Conservation (phyloP, 2,113 vertebrate species). For the Pseudorectes ferrugineus region DNA sequence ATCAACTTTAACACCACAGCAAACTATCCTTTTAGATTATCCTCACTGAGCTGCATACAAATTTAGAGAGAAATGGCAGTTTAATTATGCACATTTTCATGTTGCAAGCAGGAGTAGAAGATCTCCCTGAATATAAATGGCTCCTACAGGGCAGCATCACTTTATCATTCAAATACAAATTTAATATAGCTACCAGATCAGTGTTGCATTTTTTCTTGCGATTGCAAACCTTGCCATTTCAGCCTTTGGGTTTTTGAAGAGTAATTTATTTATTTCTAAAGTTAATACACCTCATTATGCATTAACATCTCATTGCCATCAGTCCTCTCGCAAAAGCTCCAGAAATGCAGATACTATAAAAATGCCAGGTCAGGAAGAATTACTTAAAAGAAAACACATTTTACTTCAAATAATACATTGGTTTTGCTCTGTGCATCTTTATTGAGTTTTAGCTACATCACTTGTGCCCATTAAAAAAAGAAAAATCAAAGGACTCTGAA, state of each 20-base stretch:
- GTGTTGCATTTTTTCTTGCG: not conserved
- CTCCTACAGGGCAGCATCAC: not conserved
- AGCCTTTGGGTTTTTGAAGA: not conserved
- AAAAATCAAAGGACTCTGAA: not conserved
- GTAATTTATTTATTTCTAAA: not conserved
- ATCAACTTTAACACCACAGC: not conserved
- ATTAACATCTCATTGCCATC: not conserved
- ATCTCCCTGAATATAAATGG: not conserved
- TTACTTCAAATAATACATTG: not conserved
- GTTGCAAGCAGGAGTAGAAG: not conserved
- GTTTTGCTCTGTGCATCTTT: not conserved
- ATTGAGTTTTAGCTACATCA: not conserved
- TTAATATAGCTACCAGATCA: not conserved
- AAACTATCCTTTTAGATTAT: not conserved
- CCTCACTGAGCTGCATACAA: not conserved
- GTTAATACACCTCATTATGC: not conserved
- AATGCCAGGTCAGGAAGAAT: not conserved
- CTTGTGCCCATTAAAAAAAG: not conserved
- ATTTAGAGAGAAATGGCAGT: not conserved
- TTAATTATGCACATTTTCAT: not conserved
- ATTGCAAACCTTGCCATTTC: not conserved
- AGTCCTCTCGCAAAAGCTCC: not conserved
- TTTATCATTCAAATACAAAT: not conserved
- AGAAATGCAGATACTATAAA: not conserved
- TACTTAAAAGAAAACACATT: not conserved